Percentiles rank a stretch among this genome's conserved stretches.
Evolutionary conservation across 2,888 invertebrate species (phyloP).

Genomic region (Meghimatium bilineatum): DNA sequence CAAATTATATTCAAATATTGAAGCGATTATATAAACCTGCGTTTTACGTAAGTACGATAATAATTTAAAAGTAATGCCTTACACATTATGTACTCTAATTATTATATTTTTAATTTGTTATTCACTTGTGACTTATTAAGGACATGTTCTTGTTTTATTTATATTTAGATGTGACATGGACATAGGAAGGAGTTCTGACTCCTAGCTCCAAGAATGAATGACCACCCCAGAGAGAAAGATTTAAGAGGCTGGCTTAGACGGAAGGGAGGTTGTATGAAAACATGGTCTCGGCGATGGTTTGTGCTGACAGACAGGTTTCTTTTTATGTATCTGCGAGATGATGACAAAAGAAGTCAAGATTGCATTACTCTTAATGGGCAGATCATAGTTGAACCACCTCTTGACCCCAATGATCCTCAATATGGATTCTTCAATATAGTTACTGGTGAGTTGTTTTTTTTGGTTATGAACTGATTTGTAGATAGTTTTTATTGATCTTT

Average conservation of each 20-base stretch:
- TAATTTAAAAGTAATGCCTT: too few species aligned
- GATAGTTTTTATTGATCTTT: too few species aligned
- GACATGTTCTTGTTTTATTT: not conserved
- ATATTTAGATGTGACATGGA: not conserved
- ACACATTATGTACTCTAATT: too few species aligned
- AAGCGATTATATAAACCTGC: too few species aligned
- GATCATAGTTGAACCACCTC: conserved; percentile 64
- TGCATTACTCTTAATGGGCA: conserved; percentile 69
- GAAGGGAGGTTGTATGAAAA: conserved; percentile 72
- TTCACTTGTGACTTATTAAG: too few species aligned
- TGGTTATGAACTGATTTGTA: too few species aligned
- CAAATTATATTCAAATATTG: too few species aligned
- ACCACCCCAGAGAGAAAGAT: conserved; percentile 1
- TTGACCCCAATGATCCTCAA: conserved; percentile 44
- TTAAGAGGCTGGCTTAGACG: conserved; percentile 73
- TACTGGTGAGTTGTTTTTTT: conserved; percentile 25
- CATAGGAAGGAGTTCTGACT: not conserved
- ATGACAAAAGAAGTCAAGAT: conserved; percentile 63
- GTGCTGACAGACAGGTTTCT: conserved; percentile 69
- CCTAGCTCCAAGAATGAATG: not conserved
- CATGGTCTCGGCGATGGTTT: conserved; percentile 75
- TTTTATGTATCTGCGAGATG: conserved; percentile 71
- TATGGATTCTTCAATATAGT: conserved; percentile 41
- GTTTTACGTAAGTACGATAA: too few species aligned
- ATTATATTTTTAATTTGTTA: too few species aligned